phyloP scores from a whole-genome alignment of 1,140 invertebrate species.

The Drosophila paulistorum region DNA sequence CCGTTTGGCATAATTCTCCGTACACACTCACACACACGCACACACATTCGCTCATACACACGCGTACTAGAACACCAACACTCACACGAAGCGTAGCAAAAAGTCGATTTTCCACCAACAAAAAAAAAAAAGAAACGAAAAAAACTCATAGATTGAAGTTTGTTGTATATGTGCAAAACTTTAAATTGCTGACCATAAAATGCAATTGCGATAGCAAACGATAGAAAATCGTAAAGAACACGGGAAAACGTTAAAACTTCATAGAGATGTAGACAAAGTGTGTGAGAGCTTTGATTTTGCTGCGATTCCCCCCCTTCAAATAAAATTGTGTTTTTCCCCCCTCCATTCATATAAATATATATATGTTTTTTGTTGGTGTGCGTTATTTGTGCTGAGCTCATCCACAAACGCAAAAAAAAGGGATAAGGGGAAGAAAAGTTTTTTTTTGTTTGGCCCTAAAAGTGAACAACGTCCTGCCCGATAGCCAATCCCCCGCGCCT shows the following conservation, averaged over 20 bases:
- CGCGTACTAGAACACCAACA: slow-evolving; percentile 15
- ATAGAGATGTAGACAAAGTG: slow-evolving; percentile 36
- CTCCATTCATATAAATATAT: background rate
- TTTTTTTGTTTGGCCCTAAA: background rate
- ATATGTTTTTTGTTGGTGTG: background rate
- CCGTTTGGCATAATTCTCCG: slow-evolving; percentile 68
- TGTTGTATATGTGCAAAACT: slow-evolving; percentile 71
- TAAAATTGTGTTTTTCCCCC: slow-evolving; percentile 3
- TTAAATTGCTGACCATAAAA: slow-evolving; percentile 58
- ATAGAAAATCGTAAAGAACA: slow-evolving; percentile 27
- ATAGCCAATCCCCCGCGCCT: background rate
- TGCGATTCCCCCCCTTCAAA: slow-evolving; percentile 1
- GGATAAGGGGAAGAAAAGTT: background rate
- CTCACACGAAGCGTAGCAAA: slow-evolving; percentile 41
- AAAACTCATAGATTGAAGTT: background rate
- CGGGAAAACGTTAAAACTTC: slow-evolving; percentile 5
- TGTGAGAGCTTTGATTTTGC: slow-evolving; percentile 18
- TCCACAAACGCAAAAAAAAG: slow-evolving; percentile 48
- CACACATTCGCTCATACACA: slow-evolving; percentile 18
- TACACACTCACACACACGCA: slow-evolving; percentile 38
- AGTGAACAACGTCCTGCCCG: slow-evolving; percentile 5
- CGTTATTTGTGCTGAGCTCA: slow-evolving; percentile 61
- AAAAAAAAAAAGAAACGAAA: slow-evolving; percentile 25
- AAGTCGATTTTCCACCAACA: slow-evolving; percentile 78
- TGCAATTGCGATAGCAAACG: slow-evolving; percentile 35